Evolutionary conservation across 23 tunicate genomes (phyloP).

Genomic region (Halocynthia aurantium): DNA sequence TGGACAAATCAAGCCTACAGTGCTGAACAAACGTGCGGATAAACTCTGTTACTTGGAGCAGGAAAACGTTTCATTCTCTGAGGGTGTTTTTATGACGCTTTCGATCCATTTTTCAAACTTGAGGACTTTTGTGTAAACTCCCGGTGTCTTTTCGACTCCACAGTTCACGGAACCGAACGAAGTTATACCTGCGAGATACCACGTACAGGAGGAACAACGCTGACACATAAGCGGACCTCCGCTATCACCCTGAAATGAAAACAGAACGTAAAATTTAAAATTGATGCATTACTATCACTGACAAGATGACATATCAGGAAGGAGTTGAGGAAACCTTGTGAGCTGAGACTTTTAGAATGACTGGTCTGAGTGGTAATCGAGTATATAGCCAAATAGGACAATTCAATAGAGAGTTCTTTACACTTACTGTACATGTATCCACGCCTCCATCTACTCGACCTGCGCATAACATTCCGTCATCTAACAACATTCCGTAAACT

Average conservation of each 20-base stretch:
- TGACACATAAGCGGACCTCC: conserved; percentile 50
- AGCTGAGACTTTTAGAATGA: neutral
- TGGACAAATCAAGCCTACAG: too few relatives aligned
- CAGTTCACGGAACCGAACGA: conserved; percentile 29
- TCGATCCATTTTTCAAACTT: conserved; percentile 25
- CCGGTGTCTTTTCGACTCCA: conserved; percentile 22
- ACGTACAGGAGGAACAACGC: conserved; percentile 34
- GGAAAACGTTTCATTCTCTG: too few relatives aligned
- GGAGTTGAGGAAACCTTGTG: neutral
- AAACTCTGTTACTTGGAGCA: too few relatives aligned
- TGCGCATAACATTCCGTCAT: conserved; percentile 39
- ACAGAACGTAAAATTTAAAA: neutral
- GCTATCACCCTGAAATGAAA: conserved; percentile 32
- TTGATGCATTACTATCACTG: neutral
- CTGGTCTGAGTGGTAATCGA: neutral
- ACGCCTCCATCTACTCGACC: conserved; percentile 41
- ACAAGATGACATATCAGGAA: neutral
- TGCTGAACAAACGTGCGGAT: too few relatives aligned
- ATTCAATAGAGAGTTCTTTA: too few relatives aligned
- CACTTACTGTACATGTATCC: conserved; percentile 54
- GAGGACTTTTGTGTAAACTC: conserved; percentile 19
- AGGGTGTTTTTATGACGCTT: too few relatives aligned
- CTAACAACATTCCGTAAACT: too few relatives aligned
- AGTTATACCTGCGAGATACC: conserved; percentile 38
- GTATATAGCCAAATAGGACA: neutral